Evolutionary conservation across 2,113 vertebrate species (phyloP), one percentile per base, ranked within the genome.

Genomic region (Tupaia chinensis): DNA sequence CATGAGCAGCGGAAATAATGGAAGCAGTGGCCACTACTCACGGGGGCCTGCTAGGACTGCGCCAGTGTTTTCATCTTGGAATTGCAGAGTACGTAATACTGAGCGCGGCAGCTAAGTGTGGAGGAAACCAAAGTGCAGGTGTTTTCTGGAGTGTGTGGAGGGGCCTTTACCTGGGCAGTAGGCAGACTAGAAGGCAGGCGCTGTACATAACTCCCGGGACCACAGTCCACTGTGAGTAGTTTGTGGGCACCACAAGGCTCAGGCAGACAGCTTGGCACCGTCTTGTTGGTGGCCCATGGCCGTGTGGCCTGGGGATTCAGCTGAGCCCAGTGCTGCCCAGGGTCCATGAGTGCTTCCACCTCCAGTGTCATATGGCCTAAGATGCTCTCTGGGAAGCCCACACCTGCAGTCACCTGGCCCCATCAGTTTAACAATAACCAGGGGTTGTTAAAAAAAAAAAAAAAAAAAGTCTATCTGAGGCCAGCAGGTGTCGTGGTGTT

Each of bases 261-360:
- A 72, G 15, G 70, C 53, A 2, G 27, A 20, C 29, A 13, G 6
- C 32, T 11, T 7, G 58, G 58, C 5, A 5, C 34, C 73, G 65
- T 14, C 5, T 53, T 2, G 12, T 27, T 13, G 7, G n/a, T 3
- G 0, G 32, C 68, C 8, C 5, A 1, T 27, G 0, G 11, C 13
- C n/a, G 13, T 13, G 22, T 5, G 22, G 54, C 3, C 12, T 11
- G 13, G 8, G 27, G 8, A 6, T 25, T 6, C 8, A 7, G 7
- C 4, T 9, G n/a, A 22, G 54, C 34, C 61, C 20, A 1, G 54
- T 3, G 15, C 32, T 44, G 8, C 58, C 66, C 22, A 0, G 0
- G 20, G 81, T 7, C 69, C 72, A 2, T 0, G 3, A 22, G 29
- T 0, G n/a, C 61, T 70, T 80, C 9, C 0, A 22, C 8, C 54